phyloP scores from a whole-genome alignment of 2,797 vertebrate species.

The Chaetophractus vellerosus region DNA sequence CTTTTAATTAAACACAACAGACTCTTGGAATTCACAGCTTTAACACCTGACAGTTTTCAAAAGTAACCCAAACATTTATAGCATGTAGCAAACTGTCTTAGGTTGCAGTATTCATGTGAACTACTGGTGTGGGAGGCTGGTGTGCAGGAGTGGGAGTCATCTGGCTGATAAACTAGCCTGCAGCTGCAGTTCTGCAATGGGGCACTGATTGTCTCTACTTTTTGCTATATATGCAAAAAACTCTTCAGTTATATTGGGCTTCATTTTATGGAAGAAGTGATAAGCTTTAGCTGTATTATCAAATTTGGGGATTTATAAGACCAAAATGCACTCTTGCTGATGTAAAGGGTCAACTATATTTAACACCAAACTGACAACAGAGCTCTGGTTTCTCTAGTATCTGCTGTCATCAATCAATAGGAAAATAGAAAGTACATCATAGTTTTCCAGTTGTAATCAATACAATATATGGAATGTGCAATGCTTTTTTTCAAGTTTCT shows the following conservation, averaged over 20 bases:
- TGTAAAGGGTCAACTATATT: neutral
- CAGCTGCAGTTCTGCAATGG: neutral
- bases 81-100: neutral
- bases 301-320: constrained; percentile 7
- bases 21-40: neutral
- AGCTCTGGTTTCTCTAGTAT: neutral
- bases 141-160: neutral
- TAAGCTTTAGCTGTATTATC: neutral
- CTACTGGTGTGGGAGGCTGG: neutral
- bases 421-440: constrained; percentile 30
- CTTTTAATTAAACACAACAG: neutral
- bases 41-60: neutral
- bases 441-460: neutral
- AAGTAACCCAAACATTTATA: neutral
- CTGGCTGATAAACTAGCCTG: neutral
- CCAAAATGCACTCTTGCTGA: neutral
- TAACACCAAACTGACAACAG: constrained; percentile 2
- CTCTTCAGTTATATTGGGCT: neutral
- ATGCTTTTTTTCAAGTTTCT: neutral
- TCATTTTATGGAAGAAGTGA: constrained; percentile 4
- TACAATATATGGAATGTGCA: neutral
- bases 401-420: neutral
- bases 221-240: neutral
- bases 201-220: neutral
- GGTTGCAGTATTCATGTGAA: neutral